Conservation (phyloP, 2,113 vertebrate species). For the Oryctolagus cuniculus region mOryCun1.1 NC_091443.1:34733501-34734000, state of each 20-base stretch:
- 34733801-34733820: slow-evolving; percentile 1
- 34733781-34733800: not conserved
- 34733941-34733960: not conserved
- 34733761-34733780: not conserved
- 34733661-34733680: not conserved
- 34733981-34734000: slow-evolving; percentile 43
- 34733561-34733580: not conserved
- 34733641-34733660: not conserved
- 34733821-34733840: not conserved
- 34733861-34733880: not conserved
- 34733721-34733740: not conserved
- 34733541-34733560: not conserved
- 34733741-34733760: not conserved
- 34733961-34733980: not conserved
- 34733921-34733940: not conserved
- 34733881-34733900: not conserved
- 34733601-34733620: not conserved
- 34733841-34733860: not conserved
- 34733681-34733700: not conserved
- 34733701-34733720: not conserved
- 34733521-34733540: not conserved
- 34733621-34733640: not conserved
- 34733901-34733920: not conserved
- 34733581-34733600: not conserved
- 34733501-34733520: not conserved